Base-by-base conservation (phyloP, 2,113 vertebrate species). In the Callorhinus ursinus region DNA sequence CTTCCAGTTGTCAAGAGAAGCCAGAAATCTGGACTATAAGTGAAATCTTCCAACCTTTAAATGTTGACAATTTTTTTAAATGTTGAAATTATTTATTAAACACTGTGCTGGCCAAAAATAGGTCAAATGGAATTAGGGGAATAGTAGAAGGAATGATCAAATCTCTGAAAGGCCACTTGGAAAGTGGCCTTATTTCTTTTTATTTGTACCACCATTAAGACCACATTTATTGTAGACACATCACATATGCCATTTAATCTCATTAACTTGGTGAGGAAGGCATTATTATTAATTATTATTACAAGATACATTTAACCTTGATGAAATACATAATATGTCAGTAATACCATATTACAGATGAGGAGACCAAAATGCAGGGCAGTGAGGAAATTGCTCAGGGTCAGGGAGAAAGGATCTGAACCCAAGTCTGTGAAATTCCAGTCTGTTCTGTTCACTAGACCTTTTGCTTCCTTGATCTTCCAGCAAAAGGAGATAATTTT, bases 401-500 rank as follows among this genome's bases (percentile, higher is more conserved):
- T 55, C 55, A 63, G 21, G 39, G 24, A 16, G 46, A 24, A 24
- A 22, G 1, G 11, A 51, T 33, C 39, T 67, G 83, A 86, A 33
- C 39, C 3, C 4, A 26, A 28, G 14, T 88, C 39, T 55, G 51
- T 72, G 26, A 39, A 28, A 46, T 71, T 71, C 33, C 2, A 4
- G 11, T 76, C 55, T 7, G 4, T 15, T 82, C 59, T 22, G 4
- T 18, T 97, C 72, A n/a, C 19, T 55, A 49, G 21, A 26, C 28
- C 71, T 82, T 19, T 24, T 53, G 18, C 26, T 79, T 69, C 31
- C 49, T 88, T 49, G 24, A 31, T 3, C 6, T 72, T 59, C 39
- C 69, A 92, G 39, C 46, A 88, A 95, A 90, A 97, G 19, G 4
- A 87, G 59, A 86, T 18, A 31, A 39, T 91, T 82, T 61, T 36